Evolutionary conservation across 2,888 invertebrate species (phyloP).

Genomic region (Petrolisthes cinctipes): DNA sequence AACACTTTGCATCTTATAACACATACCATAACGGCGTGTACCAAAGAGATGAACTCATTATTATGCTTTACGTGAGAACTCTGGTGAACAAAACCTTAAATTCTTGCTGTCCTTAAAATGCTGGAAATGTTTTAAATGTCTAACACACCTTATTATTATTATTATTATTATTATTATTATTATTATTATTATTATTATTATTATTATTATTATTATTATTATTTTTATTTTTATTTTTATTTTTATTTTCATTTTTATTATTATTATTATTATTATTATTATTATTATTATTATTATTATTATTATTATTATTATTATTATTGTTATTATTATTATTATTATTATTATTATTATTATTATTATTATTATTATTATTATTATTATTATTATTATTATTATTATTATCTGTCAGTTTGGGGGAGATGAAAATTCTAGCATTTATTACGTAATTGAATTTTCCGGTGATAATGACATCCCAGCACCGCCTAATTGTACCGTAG

Average conservation of each 20-base stretch:
- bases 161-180: background rate
- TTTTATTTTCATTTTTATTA: background rate
- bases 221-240: background rate
- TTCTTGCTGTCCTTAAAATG: too few relatives aligned
- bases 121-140: too few relatives aligned
- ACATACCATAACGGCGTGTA: too few relatives aligned
- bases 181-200: background rate
- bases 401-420: background rate
- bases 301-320: background rate
- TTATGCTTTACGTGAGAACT: too few relatives aligned
- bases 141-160: background rate
- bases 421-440: background rate
- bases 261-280: background rate
- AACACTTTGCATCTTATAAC: too few relatives aligned
- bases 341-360: background rate
- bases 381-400: background rate
- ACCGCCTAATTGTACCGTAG: too few relatives aligned
- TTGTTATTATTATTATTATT: background rate
- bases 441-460: too few relatives aligned
- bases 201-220: background rate
- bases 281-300: background rate
- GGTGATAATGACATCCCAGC: too few relatives aligned
- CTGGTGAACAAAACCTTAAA: too few relatives aligned
- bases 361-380: slow-evolving; percentile 5
- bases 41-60: too few relatives aligned